Percentiles rank a stretch among this genome's conserved stretches.
These are phyloP conservation scores for Intellagama lesueurii DNA, from an alignment of 2,797 vertebrate genomes.

Conservation along the genomic window DNA sequence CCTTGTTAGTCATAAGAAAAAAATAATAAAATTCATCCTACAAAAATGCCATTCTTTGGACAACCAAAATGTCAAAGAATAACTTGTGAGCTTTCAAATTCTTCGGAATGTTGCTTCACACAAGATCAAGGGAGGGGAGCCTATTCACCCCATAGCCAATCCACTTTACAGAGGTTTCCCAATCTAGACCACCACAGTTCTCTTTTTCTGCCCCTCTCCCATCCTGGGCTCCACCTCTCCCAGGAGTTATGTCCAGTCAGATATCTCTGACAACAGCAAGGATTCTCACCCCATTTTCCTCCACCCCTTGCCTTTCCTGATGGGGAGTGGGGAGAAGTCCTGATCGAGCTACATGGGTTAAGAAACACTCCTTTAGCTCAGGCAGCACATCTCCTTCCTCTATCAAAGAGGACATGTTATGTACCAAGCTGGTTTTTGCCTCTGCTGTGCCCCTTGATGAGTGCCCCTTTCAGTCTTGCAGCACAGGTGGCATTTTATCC, in stretches of 20 bases:
- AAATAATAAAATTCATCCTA: background rate
- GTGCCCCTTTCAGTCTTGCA: too few species aligned
- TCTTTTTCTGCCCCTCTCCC: too few species aligned
- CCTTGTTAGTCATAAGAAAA: background rate
- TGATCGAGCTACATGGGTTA: too few species aligned
- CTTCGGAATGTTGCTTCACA: background rate
- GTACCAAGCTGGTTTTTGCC: too few species aligned
- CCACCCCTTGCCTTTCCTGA: background rate
- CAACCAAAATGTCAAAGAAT: background rate
- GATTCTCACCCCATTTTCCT: background rate
- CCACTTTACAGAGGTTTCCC: too few species aligned
- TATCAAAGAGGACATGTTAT: too few species aligned
- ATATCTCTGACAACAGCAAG: background rate
- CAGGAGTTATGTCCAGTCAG: background rate
- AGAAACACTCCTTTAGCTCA: too few species aligned
- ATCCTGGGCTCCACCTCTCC: background rate
- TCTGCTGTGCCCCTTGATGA: too few species aligned
- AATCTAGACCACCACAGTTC: background rate
- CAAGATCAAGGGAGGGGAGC: background rate
- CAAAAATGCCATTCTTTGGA: background rate
- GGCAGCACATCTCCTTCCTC: too few species aligned
- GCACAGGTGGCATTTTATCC: too few species aligned
- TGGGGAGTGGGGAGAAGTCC: background rate
- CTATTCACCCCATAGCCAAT: background rate
- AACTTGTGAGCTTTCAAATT: background rate